These are phyloP conservation scores for Clinocottus analis DNA, from an alignment of 2,113 vertebrate genomes.

Conservation along the genomic window DNA sequence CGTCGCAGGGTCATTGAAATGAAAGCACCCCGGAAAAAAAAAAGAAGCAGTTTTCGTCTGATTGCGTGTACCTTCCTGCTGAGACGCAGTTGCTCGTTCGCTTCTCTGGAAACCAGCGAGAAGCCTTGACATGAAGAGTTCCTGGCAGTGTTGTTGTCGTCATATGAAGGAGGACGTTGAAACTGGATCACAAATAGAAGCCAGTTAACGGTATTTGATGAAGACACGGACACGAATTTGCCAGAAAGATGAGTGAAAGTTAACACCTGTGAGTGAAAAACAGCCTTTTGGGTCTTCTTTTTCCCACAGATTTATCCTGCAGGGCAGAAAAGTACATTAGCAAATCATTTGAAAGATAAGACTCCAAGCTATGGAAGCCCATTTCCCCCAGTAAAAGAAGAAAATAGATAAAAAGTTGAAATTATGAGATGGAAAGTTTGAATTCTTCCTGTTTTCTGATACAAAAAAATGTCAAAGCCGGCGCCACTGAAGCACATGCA, in stretches of 20 bases:
- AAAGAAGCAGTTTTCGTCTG: neutral
- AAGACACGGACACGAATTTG: neutral
- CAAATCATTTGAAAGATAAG: neutral
- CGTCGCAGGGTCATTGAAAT: neutral
- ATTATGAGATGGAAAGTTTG: too few species aligned
- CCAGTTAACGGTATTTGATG: neutral
- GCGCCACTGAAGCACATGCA: too few species aligned
- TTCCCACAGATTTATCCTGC: slow-evolving; percentile 3
- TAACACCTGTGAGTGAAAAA: slow-evolving; percentile 38
- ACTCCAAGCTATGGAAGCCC: neutral
- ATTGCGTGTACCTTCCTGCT: slow-evolving; percentile 22
- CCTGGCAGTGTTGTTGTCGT: neutral
- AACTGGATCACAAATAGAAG: slow-evolving; percentile 13
- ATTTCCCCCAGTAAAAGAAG: too few species aligned
- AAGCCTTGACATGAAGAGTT: neutral
- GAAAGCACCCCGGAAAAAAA: neutral
- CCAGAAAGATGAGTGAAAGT: neutral
- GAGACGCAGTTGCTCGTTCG: slow-evolving; percentile 18
- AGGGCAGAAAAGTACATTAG: neutral
- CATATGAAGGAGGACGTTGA: slow-evolving; percentile 18
- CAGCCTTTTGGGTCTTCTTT: slow-evolving; percentile 35
- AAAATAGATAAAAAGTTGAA: too few species aligned
- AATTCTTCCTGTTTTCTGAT: too few species aligned
- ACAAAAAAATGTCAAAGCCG: too few species aligned
- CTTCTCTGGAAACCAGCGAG: neutral